These are phyloP conservation scores for Ptilonorhynchus violaceus DNA, from an alignment of 2,113 vertebrate genomes.

Conservation along the genomic window DNA sequence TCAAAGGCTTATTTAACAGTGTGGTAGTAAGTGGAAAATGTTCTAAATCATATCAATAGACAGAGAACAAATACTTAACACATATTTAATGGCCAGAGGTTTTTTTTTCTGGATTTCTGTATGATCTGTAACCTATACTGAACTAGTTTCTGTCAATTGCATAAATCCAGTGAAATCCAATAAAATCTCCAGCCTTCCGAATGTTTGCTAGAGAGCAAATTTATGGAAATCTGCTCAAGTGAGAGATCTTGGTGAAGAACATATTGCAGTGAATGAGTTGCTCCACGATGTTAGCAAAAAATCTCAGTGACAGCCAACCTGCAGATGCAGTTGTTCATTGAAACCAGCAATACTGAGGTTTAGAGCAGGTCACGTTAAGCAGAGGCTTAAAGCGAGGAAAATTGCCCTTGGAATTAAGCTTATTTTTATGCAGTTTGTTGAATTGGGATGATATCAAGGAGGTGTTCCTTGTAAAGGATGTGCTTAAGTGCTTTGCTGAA, in stretches of 20 bases:
- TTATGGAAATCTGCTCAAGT: not conserved
- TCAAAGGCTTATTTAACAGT: not conserved
- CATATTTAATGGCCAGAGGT: not conserved
- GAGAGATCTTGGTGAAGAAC: not conserved
- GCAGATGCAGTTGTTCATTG: not conserved
- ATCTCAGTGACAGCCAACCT: not conserved
- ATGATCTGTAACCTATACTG: not conserved
- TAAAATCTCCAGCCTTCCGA: not conserved
- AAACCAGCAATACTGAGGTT: not conserved
- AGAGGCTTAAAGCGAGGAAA: not conserved
- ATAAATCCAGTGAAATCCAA: not conserved
- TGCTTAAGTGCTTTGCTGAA: slow-evolving; percentile 45
- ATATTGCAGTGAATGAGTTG: not conserved
- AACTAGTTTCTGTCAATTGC: not conserved
- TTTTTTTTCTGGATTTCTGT: not conserved
- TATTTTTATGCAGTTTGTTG: not conserved
- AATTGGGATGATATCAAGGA: not conserved
- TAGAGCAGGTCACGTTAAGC: not conserved
- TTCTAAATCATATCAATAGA: not conserved
- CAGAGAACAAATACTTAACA: not conserved
- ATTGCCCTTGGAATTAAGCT: not conserved
- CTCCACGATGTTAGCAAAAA: not conserved
- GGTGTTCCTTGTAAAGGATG: not conserved
- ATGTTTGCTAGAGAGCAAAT: not conserved
- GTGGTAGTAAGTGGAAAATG: not conserved